phyloP scores from a whole-genome alignment of 1,140 invertebrate species.

The Coelopa frigida region DNA sequence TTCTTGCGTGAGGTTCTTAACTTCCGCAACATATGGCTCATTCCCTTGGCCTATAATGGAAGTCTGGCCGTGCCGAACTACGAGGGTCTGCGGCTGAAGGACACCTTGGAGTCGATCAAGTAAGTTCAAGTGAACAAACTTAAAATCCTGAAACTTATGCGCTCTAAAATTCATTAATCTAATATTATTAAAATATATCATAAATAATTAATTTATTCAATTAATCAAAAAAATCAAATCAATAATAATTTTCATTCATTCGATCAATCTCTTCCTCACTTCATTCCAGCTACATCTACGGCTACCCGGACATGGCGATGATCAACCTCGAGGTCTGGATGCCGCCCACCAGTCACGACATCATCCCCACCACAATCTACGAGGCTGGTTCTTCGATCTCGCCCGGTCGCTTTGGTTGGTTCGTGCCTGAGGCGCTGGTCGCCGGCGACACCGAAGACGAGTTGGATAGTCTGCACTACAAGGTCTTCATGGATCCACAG shows the following conservation, averaged over 20 bases:
- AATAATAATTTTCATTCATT: too few relatives aligned
- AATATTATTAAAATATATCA: too few relatives aligned
- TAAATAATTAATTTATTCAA: too few relatives aligned
- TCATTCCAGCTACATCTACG: neutral
- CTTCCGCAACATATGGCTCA: slow-evolving; percentile 51
- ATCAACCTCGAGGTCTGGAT: slow-evolving; percentile 68
- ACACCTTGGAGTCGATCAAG: slow-evolving; percentile 19
- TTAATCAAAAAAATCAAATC: too few relatives aligned
- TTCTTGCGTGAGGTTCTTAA: slow-evolving; percentile 58
- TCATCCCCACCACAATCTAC: slow-evolving; percentile 28
- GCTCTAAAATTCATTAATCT: too few relatives aligned
- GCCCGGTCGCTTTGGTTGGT: slow-evolving; percentile 67
- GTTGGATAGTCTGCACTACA: slow-evolving; percentile 19
- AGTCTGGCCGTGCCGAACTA: slow-evolving; percentile 41
- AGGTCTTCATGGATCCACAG: slow-evolving; percentile 24
- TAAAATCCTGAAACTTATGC: neutral
- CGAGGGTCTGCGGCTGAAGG: neutral
- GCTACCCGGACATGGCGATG: slow-evolving; percentile 20
- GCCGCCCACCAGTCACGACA: slow-evolving; percentile 51
- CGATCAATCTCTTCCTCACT: too few relatives aligned
- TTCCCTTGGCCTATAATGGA: slow-evolving; percentile 42
- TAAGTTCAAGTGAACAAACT: slow-evolving; percentile 1
- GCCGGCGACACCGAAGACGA: neutral
- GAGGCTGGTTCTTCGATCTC: slow-evolving; percentile 47
- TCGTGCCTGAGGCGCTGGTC: slow-evolving; percentile 49